These are phyloP conservation scores for Rafetus swinhoei DNA, from an alignment of 2,113 vertebrate species.

Conservation along the genomic window DNA sequence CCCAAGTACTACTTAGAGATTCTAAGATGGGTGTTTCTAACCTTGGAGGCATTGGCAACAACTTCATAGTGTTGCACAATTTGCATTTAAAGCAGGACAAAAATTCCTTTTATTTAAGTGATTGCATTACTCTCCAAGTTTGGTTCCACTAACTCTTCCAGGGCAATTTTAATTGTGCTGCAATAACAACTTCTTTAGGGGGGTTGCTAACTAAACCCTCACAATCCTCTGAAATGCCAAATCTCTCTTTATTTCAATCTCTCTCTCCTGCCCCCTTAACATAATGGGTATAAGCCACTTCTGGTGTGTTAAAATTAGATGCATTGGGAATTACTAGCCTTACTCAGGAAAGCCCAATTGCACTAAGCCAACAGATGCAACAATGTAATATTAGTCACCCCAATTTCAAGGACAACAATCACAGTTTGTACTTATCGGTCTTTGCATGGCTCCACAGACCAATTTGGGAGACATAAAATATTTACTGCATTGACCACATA, in stretches of 20 bases:
- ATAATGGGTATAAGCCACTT: too few species aligned
- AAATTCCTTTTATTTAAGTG: not conserved
- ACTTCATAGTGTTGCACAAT: not conserved
- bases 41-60: not conserved
- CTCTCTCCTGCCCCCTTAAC: not conserved
- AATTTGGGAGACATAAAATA: too few species aligned
- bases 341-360: not conserved
- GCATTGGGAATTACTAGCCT: not conserved
- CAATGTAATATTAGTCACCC: rapidly evolving
- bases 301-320: not conserved
- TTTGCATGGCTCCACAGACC: too few species aligned
- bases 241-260: not conserved
- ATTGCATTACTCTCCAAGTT: not conserved
- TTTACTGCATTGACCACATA: too few species aligned
- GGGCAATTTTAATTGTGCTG: not conserved
- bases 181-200: not conserved
- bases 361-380: not conserved
- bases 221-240: not conserved
- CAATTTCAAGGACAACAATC: too few species aligned
- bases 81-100: not conserved
- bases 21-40: not conserved
- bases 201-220: not conserved
- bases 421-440: too few species aligned
- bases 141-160: not conserved
- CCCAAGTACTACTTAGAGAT: too few species aligned